Base-by-base conservation (phyloP, 2,797 vertebrate species). In the Cossypha niveicapilla region DNA sequence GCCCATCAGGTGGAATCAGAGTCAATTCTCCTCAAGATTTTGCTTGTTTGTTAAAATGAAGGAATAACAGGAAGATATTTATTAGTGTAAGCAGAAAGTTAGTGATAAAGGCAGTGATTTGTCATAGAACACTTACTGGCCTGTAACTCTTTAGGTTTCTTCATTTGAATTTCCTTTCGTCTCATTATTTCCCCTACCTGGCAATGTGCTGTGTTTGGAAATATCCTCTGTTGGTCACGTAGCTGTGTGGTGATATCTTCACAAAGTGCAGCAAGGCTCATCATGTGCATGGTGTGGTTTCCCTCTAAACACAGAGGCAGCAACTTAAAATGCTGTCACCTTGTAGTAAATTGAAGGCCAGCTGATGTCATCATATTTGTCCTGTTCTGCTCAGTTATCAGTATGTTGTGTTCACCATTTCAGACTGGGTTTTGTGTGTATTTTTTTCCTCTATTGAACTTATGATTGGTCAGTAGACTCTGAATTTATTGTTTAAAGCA, bases 51-150 rank as follows among this genome's bases (percentile, higher is more conserved):
- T 42, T 89, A 53, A 88, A 73, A 51, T 44, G 18, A 44, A 71
- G 65, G 25, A 74, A 28, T 57, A 35, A 17, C 34, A 35, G 19
- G 18, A 57, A 79, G 27, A 7, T 53, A 7, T 6, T 92, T 60
- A 42, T 27, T 37, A 51, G 17, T 4, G 0, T 47, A 41, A 77
- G 51, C 25, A 41, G 3, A 32, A 41, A 57, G 17, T 53, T 58
- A 45, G 25, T 32, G 28, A 30, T 54, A 35, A 61, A 53, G 7
- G 4, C 48, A 32, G 30, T 1, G 0, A 39, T 79, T 72, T 91
- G 42, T 78, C 16, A 13, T 13, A 10, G 66, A 45, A 32, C 0
- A 0, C 27, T 48, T 68, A 7, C 30, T 53, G 32, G 4, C 24
- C 18, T 78, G 16, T 34, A 68, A n/a, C 47, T 87, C 27, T n/a